Evolutionary conservation across 2,113 vertebrate species (phyloP), one percentile per base, ranked within the genome.

Genomic region (Marmota flaviventris): DNA sequence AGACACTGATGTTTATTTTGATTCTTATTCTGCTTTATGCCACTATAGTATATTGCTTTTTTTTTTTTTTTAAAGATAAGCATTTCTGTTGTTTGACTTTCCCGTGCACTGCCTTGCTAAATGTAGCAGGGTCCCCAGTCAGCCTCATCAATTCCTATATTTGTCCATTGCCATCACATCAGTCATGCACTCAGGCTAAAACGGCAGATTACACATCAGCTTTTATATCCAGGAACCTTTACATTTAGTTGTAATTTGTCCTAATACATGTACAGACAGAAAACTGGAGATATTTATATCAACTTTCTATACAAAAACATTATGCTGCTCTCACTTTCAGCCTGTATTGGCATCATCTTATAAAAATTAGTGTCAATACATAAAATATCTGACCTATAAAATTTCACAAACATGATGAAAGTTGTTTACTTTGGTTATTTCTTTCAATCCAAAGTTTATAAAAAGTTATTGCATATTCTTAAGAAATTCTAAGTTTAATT

Each of bases 81-180:
- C 25, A 63, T 89, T 48, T 53, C 61, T 22, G 51, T 34, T 65
- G 91, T 94, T 85, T 24, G 24, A 53, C 90, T 87, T 96, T 81
- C 63, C 58, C 27, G 25, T 73, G 9, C 42, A 29, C 14, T 85
- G 8, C 37, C 39, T 93, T 83, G 13, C n/a, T 91, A 88, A 94
- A 70, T 58, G 29, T 56, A 78, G 76, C n/a, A 48, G 34, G 45
- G 20, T 70, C 25, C 95, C 48, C 24, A 73, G 32, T 34, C 5
- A 2, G 22, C 32, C 56, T 85, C 67, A 75, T 83, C 63, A 42
- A 29, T 78, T 89, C 89, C 48, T 85, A 0, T 39, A 25, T 37
- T 4, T 81, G 84, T 87, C 51, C 72, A 65, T 37, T 63, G 29
- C 13, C 39, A 12, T 92, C 25, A 17, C 14, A 16, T 17, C 3